These are phyloP conservation scores for Anthopleura xanthogrammica DNA, from an alignment of 92 coral and sea anemone species.

Conservation along the genomic window DNA sequence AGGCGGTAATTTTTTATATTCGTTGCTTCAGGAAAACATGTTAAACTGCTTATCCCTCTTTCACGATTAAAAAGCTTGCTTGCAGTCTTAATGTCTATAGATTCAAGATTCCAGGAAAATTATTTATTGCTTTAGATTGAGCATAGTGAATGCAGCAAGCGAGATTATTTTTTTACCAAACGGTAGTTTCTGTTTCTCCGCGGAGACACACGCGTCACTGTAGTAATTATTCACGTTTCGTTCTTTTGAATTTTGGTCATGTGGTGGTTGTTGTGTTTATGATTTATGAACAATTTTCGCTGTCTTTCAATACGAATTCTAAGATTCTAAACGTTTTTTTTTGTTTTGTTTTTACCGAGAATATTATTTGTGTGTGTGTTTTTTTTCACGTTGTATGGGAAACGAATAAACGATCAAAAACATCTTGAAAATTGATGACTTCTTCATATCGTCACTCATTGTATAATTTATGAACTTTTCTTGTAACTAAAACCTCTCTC, in stretches of 20 bases:
- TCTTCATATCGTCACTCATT: background rate
- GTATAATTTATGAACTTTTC: slow-evolving; percentile 20
- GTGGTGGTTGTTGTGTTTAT: slow-evolving; percentile 15
- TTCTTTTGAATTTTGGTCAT: slow-evolving; percentile 23
- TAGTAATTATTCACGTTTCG: slow-evolving; percentile 18
- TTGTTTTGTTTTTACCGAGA: background rate
- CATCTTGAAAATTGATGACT: slow-evolving; percentile 34
- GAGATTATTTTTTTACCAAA: slow-evolving; percentile 2
- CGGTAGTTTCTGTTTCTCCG: slow-evolving; percentile 9
- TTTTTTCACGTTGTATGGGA: slow-evolving; percentile 9
- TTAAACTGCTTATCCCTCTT: slow-evolving; percentile 17
- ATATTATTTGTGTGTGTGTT: background rate
- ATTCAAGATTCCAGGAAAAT: slow-evolving; percentile 53
- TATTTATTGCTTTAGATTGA: slow-evolving; percentile 14
- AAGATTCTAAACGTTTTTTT: background rate
- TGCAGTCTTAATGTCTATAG: slow-evolving; percentile 12
- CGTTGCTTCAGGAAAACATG: slow-evolving; percentile 9
- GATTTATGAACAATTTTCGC: background rate
- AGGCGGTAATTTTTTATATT: slow-evolving; percentile 2
- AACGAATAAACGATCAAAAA: slow-evolving; percentile 30
- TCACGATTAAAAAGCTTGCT: background rate
- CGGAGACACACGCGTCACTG: slow-evolving; percentile 23
- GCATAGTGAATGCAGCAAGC: background rate
- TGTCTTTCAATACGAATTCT: background rate
- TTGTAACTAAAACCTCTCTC: background rate